Evolutionary conservation across 2,113 vertebrate species (phyloP), one percentile per base, ranked within the genome.

Genomic region (Oreochromis tanganicae): DNA sequence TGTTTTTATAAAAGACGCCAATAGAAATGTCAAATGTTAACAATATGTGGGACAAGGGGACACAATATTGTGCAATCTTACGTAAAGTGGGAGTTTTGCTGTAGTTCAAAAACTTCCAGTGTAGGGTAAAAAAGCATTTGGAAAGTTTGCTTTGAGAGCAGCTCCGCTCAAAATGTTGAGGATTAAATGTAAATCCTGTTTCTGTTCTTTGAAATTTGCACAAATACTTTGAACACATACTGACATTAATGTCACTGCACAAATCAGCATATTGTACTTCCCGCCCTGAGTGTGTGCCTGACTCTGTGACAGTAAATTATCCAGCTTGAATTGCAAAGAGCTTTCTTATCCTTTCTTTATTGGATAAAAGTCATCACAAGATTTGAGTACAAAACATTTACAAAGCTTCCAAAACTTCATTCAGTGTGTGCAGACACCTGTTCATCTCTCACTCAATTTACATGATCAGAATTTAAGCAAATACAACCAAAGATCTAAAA

Each of bases 381-480:
- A 82, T 13, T 48, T 16, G 9, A 83, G 17, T 41, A 82, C 68
- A n/a, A 88, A 75, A 73, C 3, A 43, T 57, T 80, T 59, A 13
- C 81, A 81, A 80, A 59, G 27, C 9, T 54, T 90, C 27, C 5
- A 38, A 71, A 86, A 56, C 29, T 81, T 56, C 34, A 12, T 93
- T 95, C 95, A 96, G 95, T 95, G 95, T 93, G 86, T 93, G 78
- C 79, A 94, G 95, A 95, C 93, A 95, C 94, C 95, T 92, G 95
- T 93, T 94, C 92, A 82, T 89, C 83, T 82, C 19, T 78, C 24
- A 24, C 48, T 84, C 38, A 82, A 7, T 50, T 75, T 75, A 75
- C 29, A 75, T 75, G 27, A 75, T 75, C 43, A 12, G 71, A 75
- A 75, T 57, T 83, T 21, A 50, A 78, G 24, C 10, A 52, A 78